Evolutionary conservation across 2,888 invertebrate species (phyloP).

Genomic region (Auanema sp.): DNA sequence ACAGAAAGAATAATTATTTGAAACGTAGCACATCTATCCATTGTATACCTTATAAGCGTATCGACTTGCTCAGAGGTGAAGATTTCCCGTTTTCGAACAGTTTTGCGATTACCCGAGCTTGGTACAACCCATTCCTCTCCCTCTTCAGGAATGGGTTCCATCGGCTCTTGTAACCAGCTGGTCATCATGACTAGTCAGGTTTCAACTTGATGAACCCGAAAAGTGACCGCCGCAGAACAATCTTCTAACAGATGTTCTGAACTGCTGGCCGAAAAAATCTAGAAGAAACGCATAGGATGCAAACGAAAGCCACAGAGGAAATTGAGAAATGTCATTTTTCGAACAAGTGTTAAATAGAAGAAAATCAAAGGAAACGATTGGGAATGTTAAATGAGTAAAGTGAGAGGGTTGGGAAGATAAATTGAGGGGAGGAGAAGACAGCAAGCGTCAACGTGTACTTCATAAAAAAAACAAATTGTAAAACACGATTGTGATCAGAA

Average conservation of each 20-base stretch:
- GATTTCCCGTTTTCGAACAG: conserved; percentile 49
- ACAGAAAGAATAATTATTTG: background rate
- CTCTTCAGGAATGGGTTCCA: conserved; percentile 62
- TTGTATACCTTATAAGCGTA: conserved; percentile 58
- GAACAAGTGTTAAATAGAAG: background rate
- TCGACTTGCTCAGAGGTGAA: conserved; percentile 62
- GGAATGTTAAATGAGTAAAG: too few species aligned
- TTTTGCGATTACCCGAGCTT: conserved; percentile 28
- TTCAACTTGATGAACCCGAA: too few species aligned
- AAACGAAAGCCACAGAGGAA: conserved; percentile 7
- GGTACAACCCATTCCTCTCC: conserved; percentile 42
- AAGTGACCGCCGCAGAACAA: too few species aligned
- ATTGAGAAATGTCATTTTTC: conserved; percentile 9
- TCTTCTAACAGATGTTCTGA: too few species aligned
- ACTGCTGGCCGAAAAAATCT: too few species aligned
- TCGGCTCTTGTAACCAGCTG: conserved; percentile 30
- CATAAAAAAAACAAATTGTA: too few species aligned
- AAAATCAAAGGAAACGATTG: too few species aligned
- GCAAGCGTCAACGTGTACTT: too few species aligned
- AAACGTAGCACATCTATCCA: background rate
- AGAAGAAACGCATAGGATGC: conserved; percentile 24
- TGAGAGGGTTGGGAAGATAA: too few species aligned
- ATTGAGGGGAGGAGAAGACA: too few species aligned
- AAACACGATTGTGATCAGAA: too few species aligned
- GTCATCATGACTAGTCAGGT: conserved; percentile 15